These are phyloP conservation scores for Drosophila pruinosa DNA, from an alignment of 1,140 invertebrate species.

Conservation along the genomic window DNA sequence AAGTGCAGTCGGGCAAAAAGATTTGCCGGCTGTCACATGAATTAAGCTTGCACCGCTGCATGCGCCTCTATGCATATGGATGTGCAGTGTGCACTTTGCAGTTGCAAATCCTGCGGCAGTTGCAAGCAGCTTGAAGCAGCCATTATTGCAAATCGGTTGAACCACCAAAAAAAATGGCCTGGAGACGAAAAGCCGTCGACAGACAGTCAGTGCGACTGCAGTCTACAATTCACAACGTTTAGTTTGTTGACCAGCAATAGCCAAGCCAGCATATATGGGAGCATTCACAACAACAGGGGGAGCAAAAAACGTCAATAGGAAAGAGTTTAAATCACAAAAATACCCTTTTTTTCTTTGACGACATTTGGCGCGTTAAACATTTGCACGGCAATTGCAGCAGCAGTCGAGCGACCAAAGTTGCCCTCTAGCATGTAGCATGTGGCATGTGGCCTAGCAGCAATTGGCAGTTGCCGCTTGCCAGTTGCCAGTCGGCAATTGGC, in stretches of 20 bases:
- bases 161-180: conserved; percentile 23
- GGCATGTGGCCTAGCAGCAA: conserved; percentile 26
- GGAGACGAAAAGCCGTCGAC: conserved; percentile 26
- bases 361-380: conserved; percentile 53
- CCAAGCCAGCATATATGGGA: not conserved
- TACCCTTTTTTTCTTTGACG: conserved; percentile 58
- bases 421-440: not conserved
- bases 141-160: conserved; percentile 46
- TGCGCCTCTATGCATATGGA: conserved; percentile 4
- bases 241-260: conserved; percentile 12
- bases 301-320: conserved; percentile 1
- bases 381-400: conserved; percentile 42
- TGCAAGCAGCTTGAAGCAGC: conserved; percentile 11
- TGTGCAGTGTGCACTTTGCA: not conserved
- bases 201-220: conserved; percentile 64
- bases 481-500: conserved; percentile 5
- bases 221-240: conserved; percentile 65
- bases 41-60: conserved; percentile 67
- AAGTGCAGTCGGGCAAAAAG: conserved; percentile 33
- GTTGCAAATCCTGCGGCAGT: not conserved
- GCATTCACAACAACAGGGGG: not conserved
- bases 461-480: conserved; percentile 19
- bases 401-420: not conserved
- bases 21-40: conserved; percentile 56
- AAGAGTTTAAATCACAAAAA: conserved; percentile 71